A percentile compares a stretch with the other conserved stretches of the same genome.
These are phyloP conservation scores for Cepphus grylle DNA, from an alignment of 2,113 vertebrate species.

Conservation along the genomic window DNA sequence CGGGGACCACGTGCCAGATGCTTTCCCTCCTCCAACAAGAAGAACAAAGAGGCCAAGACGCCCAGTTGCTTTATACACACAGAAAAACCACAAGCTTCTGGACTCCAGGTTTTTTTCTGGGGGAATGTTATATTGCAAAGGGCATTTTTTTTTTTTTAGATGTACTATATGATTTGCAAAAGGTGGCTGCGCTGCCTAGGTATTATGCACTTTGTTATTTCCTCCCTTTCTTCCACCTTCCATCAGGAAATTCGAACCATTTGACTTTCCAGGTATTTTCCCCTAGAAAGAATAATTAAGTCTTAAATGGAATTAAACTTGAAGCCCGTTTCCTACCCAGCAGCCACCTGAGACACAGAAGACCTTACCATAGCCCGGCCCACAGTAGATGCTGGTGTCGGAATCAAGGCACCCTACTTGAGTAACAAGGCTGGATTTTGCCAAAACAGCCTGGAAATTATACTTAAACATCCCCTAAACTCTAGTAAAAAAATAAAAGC, in stretches of 20 bases:
- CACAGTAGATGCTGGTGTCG: not conserved
- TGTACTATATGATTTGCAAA: not conserved
- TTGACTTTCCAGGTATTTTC: not conserved
- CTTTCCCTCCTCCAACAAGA: not conserved
- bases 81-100: not conserved
- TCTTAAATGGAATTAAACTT: not conserved
- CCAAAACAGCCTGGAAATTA: not conserved
- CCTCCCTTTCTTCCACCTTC: not conserved
- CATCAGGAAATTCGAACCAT: not conserved
- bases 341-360: not conserved
- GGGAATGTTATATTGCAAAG: not conserved
- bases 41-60: not conserved
- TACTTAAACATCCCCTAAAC: not conserved
- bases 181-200: not conserved
- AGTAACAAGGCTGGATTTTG: not conserved
- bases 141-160: not conserved
- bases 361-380: not conserved
- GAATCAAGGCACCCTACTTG: not conserved
- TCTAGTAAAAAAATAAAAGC: not conserved
- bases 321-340: not conserved
- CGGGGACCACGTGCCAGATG: rapidly evolving
- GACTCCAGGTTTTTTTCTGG: not conserved
- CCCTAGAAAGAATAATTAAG: not conserved
- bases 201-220: rapidly evolving
- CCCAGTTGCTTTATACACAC: not conserved